Evolutionary conservation across 2,888 invertebrate species (phyloP), one percentile per base, ranked within the genome.

Genomic region (Terebella lapidaria): DNA sequence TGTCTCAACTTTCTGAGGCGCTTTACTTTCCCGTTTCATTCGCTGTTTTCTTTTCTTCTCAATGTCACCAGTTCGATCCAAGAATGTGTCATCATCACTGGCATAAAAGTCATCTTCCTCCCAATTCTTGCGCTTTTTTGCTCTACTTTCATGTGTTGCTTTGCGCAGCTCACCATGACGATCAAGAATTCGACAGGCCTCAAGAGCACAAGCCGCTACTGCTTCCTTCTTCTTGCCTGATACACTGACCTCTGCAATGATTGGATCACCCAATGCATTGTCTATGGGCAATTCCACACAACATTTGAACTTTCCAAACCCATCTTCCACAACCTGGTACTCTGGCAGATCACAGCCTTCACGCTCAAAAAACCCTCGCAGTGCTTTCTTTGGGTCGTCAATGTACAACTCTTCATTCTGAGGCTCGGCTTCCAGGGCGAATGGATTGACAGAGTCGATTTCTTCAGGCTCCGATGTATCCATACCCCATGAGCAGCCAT

Each of bases 31-130:
- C 63, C 83, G 79, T 60, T 79, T 84, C 88, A 91, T 91, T 58
- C 94, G 84, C 61, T 86, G 85, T 70, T 87, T 85, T 4, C 96
- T 85, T 77, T 94, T 95, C 70, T 86, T 86, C 79, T 95, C 94
- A 25, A 97, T 87, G 59, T 88, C 87, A 1, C 96, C 97, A 0
- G 99, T 99, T 64, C 97, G 84, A 79, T 99, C 99, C 57, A 94
- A 85, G 83, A 91, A 99, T 25, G 89, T 90, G 79, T 99, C 97
- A 63, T 99, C 97, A 73, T 99, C 95, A 1, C 92, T 92, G 70
- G 92, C 91, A 78, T 93, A 94, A 77, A 85, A 94, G 80, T 94
- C 96, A 73, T 95, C 91, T 2, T 90, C 91, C 65, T 75, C 79
- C 76, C 90, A 90, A 70, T 89, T 87, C 68, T 88, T 87, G 10